These are phyloP conservation scores for Fragum whitleyi DNA, from an alignment of 2,888 invertebrate species.

Conservation along the genomic window DNA sequence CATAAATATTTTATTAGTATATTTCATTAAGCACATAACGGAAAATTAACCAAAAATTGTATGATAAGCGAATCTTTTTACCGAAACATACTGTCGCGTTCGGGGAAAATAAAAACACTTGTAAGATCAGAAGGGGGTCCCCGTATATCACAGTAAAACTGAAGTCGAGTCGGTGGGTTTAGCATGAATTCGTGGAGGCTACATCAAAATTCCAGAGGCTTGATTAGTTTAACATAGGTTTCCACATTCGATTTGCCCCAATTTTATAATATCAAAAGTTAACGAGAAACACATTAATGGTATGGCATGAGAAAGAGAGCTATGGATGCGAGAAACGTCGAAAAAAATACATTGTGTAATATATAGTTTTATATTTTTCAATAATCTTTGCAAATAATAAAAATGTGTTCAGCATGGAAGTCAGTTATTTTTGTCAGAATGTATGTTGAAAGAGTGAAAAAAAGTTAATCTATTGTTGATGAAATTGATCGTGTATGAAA, in stretches of 20 bases:
- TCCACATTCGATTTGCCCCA: slow-evolving; percentile 41
- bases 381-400: no score
- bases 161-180: slow-evolving; percentile 5
- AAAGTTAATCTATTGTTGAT: no score
- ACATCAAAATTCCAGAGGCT: slow-evolving; percentile 52
- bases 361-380: no score
- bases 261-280: slow-evolving; percentile 59
- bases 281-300: slow-evolving; percentile 44
- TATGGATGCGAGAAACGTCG: no score
- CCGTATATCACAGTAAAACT: background rate
- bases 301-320: background rate
- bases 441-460: no score
- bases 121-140: slow-evolving; percentile 19
- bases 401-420: no score
- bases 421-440: no score
- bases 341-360: no score
- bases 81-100: background rate
- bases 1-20: no score
- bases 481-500: no score
- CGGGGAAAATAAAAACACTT: background rate
- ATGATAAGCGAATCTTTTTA: background rate
- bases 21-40: no score
- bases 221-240: slow-evolving; percentile 26
- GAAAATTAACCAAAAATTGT: background rate
- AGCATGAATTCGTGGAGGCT: slow-evolving; percentile 19